Evolutionary conservation across 2,797 vertebrate species (phyloP).

Genomic region (Lindbergichthys nudifrons): DNA sequence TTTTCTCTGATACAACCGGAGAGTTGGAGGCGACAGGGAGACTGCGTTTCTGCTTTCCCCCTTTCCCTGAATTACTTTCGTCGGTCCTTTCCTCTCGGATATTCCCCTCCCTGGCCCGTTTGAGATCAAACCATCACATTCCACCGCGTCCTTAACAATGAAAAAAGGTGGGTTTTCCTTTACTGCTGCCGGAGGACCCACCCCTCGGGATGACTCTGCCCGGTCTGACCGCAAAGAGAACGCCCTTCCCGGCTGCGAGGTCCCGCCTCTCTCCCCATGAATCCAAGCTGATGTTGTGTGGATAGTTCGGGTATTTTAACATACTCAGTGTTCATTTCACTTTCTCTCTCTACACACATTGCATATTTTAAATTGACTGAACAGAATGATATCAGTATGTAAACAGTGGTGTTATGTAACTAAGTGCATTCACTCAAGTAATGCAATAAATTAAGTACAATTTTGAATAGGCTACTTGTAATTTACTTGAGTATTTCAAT

Average conservation of each 20-base stretch:
- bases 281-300: conserved; percentile 11
- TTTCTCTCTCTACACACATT: not conserved
- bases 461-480: no score
- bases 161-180: conserved; percentile 87
- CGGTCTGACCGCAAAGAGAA: conserved; percentile 83
- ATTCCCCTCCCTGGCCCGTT: conserved; percentile 74
- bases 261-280: conserved; percentile 77
- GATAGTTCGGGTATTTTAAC: not conserved
- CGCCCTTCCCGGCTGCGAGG: conserved; percentile 83
- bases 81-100: conserved; percentile 67
- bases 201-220: conserved; percentile 83
- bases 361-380: not conserved
- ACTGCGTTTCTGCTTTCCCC: conserved; percentile 18
- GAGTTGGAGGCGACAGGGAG: conserved; percentile 26
- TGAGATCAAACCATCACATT: conserved; percentile 86
- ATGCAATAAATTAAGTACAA: no score
- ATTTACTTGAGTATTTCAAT: no score
- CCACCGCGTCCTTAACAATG: conserved; percentile 87
- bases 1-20: conserved; percentile 44
- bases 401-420: no score
- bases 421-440: no score
- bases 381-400: not conserved
- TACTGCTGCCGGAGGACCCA: conserved; percentile 79
- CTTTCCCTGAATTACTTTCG: conserved; percentile 31
- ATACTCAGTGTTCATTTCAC: not conserved